These are phyloP conservation scores for Patagioenas fasciata DNA, from an alignment of 2,113 vertebrate genomes.

Conservation along the genomic window DNA sequence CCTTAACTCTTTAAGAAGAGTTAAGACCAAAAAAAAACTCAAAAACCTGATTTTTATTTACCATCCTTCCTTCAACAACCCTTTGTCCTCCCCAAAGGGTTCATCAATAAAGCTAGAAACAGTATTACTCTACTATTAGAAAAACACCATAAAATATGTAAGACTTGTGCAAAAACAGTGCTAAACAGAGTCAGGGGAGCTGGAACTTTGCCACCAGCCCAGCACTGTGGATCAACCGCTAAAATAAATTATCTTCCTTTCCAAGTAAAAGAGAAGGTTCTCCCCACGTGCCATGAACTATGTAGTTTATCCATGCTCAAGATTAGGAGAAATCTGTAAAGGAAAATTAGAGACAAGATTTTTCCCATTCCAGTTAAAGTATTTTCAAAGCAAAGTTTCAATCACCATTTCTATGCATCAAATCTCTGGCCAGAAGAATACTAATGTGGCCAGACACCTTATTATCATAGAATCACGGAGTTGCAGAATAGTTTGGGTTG, in stretches of 20 bases:
- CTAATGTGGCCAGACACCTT: not conserved
- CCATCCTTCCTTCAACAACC: not conserved
- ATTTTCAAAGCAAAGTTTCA: not conserved
- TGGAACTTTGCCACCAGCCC: not conserved
- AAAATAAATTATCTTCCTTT: not conserved
- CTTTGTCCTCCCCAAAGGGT: not conserved
- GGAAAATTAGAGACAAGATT: not conserved
- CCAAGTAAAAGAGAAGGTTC: not conserved
- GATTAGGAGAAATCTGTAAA: not conserved
- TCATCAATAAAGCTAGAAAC: not conserved
- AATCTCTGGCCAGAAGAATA: not conserved
- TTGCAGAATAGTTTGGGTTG: too few species aligned
- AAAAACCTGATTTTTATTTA: not conserved
- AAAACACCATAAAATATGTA: not conserved
- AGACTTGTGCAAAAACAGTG: not conserved
- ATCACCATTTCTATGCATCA: not conserved
- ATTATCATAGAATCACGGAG: too few species aligned
- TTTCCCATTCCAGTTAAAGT: not conserved
- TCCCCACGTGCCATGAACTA: not conserved
- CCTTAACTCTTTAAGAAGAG: not conserved
- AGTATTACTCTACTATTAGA: not conserved
- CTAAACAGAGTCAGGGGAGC: not conserved
- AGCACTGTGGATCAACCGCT: not conserved
- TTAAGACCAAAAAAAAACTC: not conserved
- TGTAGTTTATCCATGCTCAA: not conserved